phyloP scores from a whole-genome alignment of 2,888 invertebrate genomes.

The Apodemia hepburni region DNA sequence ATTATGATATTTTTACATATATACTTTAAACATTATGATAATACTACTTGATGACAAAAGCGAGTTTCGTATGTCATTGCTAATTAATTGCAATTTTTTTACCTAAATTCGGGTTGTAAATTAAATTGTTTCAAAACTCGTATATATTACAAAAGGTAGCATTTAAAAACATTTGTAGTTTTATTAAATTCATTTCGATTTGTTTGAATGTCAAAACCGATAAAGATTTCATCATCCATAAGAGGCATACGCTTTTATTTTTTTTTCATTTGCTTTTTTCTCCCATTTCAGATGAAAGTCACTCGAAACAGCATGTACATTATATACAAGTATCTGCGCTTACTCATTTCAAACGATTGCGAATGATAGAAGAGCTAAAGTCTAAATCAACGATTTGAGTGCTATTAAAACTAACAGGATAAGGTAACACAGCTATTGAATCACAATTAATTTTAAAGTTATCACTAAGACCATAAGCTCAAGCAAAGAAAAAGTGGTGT shows the following conservation, averaged over 20 bases:
- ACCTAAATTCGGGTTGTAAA: too few relatives aligned
- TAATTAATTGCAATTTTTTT: too few relatives aligned
- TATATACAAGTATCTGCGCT: slow-evolving; percentile 46
- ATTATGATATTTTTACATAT: too few relatives aligned
- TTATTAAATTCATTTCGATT: too few relatives aligned
- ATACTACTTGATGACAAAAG: too few relatives aligned
- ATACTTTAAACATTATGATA: too few relatives aligned
- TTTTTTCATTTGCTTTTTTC: slow-evolving; percentile 40
- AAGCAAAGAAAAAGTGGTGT: slow-evolving; percentile 2
- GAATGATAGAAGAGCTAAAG: slow-evolving; percentile 24
- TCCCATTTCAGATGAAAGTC: slow-evolving; percentile 55
- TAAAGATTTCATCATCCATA: neutral
- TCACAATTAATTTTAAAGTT: neutral
- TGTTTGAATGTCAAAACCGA: neutral
- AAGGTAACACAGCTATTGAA: neutral
- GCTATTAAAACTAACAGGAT: neutral
- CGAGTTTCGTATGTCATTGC: too few relatives aligned
- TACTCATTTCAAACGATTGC: slow-evolving; percentile 41
- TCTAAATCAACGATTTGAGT: slow-evolving; percentile 5
- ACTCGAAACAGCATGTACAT: slow-evolving; percentile 40
- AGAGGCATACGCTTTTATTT: slow-evolving; percentile 29
- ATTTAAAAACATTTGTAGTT: too few relatives aligned
- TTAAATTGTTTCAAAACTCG: too few relatives aligned
- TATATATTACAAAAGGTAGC: too few relatives aligned
- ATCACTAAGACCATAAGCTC: neutral